Evolutionary conservation across 2,797 vertebrate species (phyloP), one percentile per base, ranked within the genome.

Genomic region (Myoxocephalus aenaeus): DNA sequence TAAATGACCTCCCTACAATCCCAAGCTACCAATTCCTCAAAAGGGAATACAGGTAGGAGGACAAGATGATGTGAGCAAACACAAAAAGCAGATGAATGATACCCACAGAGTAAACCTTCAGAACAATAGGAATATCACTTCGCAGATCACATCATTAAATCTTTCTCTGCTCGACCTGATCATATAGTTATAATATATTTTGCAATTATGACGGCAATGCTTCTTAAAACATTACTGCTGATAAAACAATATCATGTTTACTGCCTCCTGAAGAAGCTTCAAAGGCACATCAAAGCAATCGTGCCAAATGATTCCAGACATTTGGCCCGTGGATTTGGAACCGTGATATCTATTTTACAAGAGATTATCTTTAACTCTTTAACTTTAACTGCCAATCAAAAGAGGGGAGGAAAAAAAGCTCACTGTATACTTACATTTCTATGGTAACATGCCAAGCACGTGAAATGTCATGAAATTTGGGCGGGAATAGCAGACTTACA

Each of bases 401-500:
- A 65, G 65, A 66, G 59, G 32, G 7, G 4, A 38, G 51, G 17
- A 42, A 63, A 42, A 68, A 68, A 46, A 48, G 1, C 15, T 74
- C 65, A 75, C 50, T 85, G 79, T 65, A 87, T 64, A 57, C 61
- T 54, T 75, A 79, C 68, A 85, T 88, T 85, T 73, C 75, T 77
- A 79, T 81, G 70, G 85, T 63, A 84, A 87, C 62, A 7, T 76
- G 22, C 25, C 54, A 42, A 61, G 68, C 67, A 71, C 0, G 73
- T 90, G 77, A 86, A 89, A 82, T 87, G 90, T 85, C 87, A 89
- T 82, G 75, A 79, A 82, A 87, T 92, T 92, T 93, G 91, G 92
- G 93, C 88, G 91, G 91, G 92, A 90, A 86, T 89, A 89, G 84
- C 18, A 22, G 63, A 74, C 83, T 88, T 88, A 77, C 74, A 86